Percentiles rank a stretch among this genome's conserved stretches.
phyloP scores from a whole-genome alignment of 1,140 invertebrate genomes.

The Brachionus koreanus region DNA sequence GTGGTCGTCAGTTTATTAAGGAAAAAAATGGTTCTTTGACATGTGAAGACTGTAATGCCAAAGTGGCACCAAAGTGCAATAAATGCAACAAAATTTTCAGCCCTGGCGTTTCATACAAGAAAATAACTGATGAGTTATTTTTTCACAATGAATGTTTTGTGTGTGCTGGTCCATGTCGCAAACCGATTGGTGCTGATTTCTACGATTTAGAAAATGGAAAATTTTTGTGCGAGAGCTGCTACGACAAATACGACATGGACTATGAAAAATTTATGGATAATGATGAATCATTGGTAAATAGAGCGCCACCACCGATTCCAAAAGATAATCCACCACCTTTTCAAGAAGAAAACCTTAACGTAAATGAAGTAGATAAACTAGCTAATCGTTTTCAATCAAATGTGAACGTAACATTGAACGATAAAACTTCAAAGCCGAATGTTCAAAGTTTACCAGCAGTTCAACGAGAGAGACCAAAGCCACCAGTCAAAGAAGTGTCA shows the following conservation, averaged over 20 bases:
- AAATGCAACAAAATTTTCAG: not conserved
- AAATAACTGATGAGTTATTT: not conserved
- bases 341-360: not conserved
- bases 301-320: constrained; percentile 5
- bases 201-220: constrained; percentile 37
- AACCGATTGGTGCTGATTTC: constrained; percentile 21
- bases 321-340: not conserved
- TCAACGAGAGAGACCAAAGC: not conserved
- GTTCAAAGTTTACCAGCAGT: constrained; percentile 7
- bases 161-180: constrained; percentile 28
- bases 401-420: not conserved
- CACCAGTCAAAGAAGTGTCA: not conserved
- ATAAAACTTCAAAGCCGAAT: not conserved
- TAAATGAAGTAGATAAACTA: not conserved
- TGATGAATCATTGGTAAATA: not conserved
- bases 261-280: constrained; percentile 25
- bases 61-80: not conserved
- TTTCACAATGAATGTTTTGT: constrained; percentile 39
- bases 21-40: constrained; percentile 43
- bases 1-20: constrained; percentile 37
- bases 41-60: constrained; percentile 30
- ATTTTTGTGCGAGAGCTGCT: constrained; percentile 18
- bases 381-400: constrained; percentile 10
- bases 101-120: constrained; percentile 16
- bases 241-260: constrained; percentile 31